These are phyloP conservation scores for Serilophus lunatus DNA, from an alignment of 2,113 vertebrate species.

Conservation along the genomic window DNA sequence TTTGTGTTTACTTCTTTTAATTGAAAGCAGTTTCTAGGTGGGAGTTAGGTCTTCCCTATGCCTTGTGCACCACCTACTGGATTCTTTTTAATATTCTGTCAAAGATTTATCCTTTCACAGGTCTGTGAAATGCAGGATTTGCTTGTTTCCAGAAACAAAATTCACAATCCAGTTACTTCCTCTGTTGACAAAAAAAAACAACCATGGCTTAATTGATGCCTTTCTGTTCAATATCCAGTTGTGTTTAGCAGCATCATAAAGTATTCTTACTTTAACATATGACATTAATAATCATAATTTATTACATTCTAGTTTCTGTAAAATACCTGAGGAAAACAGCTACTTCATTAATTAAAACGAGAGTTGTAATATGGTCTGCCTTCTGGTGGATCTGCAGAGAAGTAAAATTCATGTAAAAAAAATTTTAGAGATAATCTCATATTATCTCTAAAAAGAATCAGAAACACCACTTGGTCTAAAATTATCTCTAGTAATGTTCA, in stretches of 20 bases:
- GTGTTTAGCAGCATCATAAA: background rate
- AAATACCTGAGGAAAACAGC: background rate
- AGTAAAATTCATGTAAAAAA: background rate
- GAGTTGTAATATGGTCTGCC: background rate
- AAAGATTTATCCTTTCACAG: background rate
- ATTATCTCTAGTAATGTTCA: background rate
- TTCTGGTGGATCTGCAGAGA: background rate
- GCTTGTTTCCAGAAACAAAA: background rate
- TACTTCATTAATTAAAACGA: background rate
- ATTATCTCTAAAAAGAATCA: background rate
- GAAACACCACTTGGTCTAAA: background rate
- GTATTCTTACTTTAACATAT: background rate
- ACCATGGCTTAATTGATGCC: background rate
- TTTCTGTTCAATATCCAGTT: background rate
- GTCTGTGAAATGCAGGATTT: background rate
- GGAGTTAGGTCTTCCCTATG: background rate
- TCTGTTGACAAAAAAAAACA: background rate
- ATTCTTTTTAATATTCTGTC: background rate
- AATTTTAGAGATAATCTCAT: background rate
- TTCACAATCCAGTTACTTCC: background rate
- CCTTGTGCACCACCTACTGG: background rate
- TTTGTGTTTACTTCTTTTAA: background rate
- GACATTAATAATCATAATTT: background rate
- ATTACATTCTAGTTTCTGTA: background rate
- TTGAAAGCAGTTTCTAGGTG: background rate